Percentiles rank a stretch among this genome's conserved stretches.
phyloP scores from a whole-genome alignment of 2,888 invertebrate genomes.

The Acrobasis suavella region DNA sequence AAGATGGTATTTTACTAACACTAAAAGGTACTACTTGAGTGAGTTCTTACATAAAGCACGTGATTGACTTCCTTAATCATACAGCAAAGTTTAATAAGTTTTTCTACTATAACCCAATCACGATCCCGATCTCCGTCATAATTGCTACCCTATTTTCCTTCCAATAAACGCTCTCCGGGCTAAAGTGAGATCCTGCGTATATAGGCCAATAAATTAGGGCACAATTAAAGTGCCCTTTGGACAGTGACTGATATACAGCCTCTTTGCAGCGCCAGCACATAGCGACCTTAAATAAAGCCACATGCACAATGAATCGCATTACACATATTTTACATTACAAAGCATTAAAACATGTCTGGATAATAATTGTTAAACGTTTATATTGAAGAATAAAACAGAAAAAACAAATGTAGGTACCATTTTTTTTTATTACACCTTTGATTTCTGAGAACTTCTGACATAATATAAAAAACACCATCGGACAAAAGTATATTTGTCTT shows the following conservation, averaged over 20 bases:
- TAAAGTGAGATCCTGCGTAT: conserved; percentile 29
- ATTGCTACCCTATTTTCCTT: conserved; percentile 24
- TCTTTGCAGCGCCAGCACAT: conserved; percentile 55
- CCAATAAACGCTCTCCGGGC: conserved; percentile 26
- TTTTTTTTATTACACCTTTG: too few relatives aligned
- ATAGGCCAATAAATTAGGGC: conserved; percentile 64
- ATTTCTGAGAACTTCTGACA: too few relatives aligned
- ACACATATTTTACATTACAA: conserved; percentile 27
- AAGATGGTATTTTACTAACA: too few relatives aligned
- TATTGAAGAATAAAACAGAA: too few relatives aligned
- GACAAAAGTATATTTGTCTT: too few relatives aligned
- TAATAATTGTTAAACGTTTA: too few relatives aligned
- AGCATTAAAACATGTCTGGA: too few relatives aligned
- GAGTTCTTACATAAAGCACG: neutral
- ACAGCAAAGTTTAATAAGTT: neutral
- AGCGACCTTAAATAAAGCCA: conserved; percentile 33
- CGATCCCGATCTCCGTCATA: conserved; percentile 17
- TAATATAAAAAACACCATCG: too few relatives aligned
- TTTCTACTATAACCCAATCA: neutral
- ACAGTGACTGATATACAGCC: conserved; percentile 78
- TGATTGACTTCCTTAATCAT: neutral
- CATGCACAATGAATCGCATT: conserved; percentile 29
- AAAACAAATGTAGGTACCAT: too few relatives aligned
- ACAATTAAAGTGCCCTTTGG: conserved; percentile 71
- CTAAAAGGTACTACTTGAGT: too few relatives aligned